Percentiles rank a stretch among this genome's conserved stretches.
Conservation (phyloP, 2,888 invertebrate species). For the Xestia c-nigrum region DNA sequence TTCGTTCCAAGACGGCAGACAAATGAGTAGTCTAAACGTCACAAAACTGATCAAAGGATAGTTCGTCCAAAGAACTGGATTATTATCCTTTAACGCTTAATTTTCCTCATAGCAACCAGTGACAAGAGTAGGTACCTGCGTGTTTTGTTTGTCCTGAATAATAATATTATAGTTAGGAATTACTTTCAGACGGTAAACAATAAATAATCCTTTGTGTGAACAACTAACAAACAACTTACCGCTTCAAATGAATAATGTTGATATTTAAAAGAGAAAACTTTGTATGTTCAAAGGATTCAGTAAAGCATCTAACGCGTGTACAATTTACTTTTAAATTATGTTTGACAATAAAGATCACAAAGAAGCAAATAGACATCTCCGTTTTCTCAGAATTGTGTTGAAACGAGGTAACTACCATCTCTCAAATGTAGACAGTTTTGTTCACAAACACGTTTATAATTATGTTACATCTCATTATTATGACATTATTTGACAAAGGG, state of each 20-base stretch:
- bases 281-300: constrained; percentile 15
- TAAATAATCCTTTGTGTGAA: constrained; percentile 34
- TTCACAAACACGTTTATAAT: constrained; percentile 6
- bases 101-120: constrained; percentile 6
- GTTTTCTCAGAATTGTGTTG: constrained; percentile 6
- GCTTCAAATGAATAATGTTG: constrained; percentile 27
- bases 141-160: constrained; percentile 4
- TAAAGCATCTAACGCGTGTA: constrained; percentile 4
- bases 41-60: not conserved
- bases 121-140: constrained; percentile 11
- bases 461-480: not conserved
- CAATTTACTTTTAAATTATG: constrained; percentile 11
- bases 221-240: constrained; percentile 29
- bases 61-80: not conserved
- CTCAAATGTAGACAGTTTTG: not conserved
- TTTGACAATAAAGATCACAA: constrained; percentile 18
- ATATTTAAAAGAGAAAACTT: constrained; percentile 29
- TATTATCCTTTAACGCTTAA: not conserved
- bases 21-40: not conserved
- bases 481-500: not conserved
- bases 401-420: not conserved
- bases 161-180: constrained; percentile 15
- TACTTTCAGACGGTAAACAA: constrained; percentile 19
- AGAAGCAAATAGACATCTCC: not conserved
- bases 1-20: not conserved